A percentile compares a stretch with the other conserved stretches of the same genome.
Conservation (phyloP, 2,113 vertebrate genomes). For the Atherinomorus stipes region DNA sequence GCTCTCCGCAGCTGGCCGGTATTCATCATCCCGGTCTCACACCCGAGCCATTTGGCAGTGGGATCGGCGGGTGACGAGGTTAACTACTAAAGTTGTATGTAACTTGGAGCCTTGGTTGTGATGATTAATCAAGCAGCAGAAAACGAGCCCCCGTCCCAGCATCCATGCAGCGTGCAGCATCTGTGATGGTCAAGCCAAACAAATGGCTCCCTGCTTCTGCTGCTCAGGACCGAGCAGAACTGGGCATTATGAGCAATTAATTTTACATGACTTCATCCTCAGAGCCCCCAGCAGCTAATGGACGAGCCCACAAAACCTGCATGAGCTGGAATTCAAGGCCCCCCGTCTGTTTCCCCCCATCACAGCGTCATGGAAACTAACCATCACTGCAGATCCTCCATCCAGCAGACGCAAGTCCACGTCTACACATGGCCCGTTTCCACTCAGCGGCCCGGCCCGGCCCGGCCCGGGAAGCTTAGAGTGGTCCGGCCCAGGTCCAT, state of each 20-base stretch:
- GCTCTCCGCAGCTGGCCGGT: slow-evolving; percentile 77
- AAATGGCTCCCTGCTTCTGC: slow-evolving; percentile 84
- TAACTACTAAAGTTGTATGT: slow-evolving; percentile 95
- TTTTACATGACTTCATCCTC: slow-evolving; percentile 80
- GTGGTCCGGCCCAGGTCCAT: too few species aligned
- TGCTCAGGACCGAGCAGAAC: slow-evolving; percentile 78
- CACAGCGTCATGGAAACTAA: too few species aligned
- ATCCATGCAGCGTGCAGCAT: slow-evolving; percentile 82
- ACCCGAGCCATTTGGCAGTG: slow-evolving; percentile 89
- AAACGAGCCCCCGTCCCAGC: slow-evolving; percentile 81
- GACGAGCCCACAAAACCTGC: slow-evolving; percentile 67
- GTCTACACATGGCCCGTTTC: too few species aligned
- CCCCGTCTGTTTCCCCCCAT: too few species aligned
- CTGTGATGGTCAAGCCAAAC: slow-evolving; percentile 85
- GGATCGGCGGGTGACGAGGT: slow-evolving; percentile 90
- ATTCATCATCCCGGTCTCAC: slow-evolving; percentile 90
- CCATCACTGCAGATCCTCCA: too few species aligned
- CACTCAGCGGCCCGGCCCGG: too few species aligned
- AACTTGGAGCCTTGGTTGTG: slow-evolving; percentile 87
- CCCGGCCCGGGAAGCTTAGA: too few species aligned
- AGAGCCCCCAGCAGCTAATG: slow-evolving; percentile 78
- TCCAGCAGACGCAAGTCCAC: too few species aligned
- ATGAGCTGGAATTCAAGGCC: slow-evolving; percentile 48
- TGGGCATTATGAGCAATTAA: slow-evolving; percentile 83
- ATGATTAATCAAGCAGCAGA: slow-evolving; percentile 94